Conservation (phyloP, 2,797 vertebrate genomes). For the Phaenicophaeus curvirostris region DNA sequence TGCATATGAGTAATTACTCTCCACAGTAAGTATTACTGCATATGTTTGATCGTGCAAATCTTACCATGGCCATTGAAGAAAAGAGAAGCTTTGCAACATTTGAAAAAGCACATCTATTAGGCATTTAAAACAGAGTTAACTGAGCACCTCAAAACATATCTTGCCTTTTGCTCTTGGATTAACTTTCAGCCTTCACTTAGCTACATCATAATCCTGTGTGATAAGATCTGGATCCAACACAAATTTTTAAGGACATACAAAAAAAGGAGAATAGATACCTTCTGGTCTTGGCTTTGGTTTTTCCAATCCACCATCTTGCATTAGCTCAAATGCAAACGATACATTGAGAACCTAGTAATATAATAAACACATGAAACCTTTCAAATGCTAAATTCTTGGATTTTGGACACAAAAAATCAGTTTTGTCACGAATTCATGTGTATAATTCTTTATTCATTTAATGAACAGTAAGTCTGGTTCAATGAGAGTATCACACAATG, state of each 20-base stretch:
- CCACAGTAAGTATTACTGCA: neutral
- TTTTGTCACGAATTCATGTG: neutral
- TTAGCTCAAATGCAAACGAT: slow-evolving; percentile 95
- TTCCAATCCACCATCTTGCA: slow-evolving; percentile 96
- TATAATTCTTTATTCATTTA: neutral
- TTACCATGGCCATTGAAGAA: neutral
- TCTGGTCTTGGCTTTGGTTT: slow-evolving; percentile 95
- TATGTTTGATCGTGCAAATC: neutral
- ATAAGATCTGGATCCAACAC: neutral
- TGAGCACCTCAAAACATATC: neutral
- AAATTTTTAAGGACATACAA: neutral
- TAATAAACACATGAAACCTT: neutral
- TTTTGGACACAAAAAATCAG: neutral
- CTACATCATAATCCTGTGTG: neutral
- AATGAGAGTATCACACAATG: neutral
- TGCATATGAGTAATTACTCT: no score
- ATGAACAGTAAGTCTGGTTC: neutral
- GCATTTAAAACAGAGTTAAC: neutral
- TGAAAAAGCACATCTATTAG: neutral
- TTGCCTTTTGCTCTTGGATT: neutral
- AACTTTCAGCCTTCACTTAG: neutral
- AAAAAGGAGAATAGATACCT: slow-evolving; percentile 77
- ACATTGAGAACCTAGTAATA: slow-evolving; percentile 90
- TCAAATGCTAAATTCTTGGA: neutral
- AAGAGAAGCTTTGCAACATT: neutral